Percentiles rank a stretch among this genome's conserved stretches.
Conservation (phyloP, 2,797 vertebrate genomes). For the Muraenolepis orangiensis region DNA sequence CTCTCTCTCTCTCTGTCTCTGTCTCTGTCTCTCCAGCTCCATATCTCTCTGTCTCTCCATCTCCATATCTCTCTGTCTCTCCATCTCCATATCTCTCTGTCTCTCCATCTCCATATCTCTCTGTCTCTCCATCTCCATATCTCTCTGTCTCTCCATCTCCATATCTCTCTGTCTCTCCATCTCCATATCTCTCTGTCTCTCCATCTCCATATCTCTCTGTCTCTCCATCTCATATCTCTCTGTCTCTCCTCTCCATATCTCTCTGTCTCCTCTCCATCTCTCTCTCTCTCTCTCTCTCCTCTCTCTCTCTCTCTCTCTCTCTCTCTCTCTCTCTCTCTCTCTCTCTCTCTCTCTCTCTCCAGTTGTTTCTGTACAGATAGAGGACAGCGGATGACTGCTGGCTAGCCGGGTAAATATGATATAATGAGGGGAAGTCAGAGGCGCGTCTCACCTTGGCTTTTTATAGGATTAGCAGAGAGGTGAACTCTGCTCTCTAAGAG, state of each 20-base stretch:
- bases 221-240: constrained; percentile 32
- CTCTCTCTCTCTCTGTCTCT: constrained; percentile 31
- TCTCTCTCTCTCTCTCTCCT: constrained; percentile 32
- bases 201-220: too few relatives aligned
- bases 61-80: constrained; percentile 53
- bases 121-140: constrained; percentile 39
- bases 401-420: constrained; percentile 70
- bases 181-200: constrained; percentile 52
- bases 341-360: constrained; percentile 51
- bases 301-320: constrained; percentile 38
- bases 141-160: constrained; percentile 51
- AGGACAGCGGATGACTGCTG: constrained; percentile 54
- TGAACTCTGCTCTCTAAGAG: constrained; percentile 72
- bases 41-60: constrained; percentile 31
- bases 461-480: constrained; percentile 79
- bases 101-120: constrained; percentile 37
- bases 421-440: constrained; percentile 73
- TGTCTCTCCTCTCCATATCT: constrained; percentile 64
- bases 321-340: constrained; percentile 40
- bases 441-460: constrained; percentile 77
- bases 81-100: constrained; percentile 71
- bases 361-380: constrained; percentile 78
- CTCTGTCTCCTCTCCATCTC: too few relatives aligned
- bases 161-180: constrained; percentile 69
- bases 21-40: constrained; percentile 42